A percentile compares a stretch with the other conserved stretches of the same genome.
Evolutionary conservation across 2,888 invertebrate species (phyloP).

Genomic region (Zhengitettix transpicula): DNA sequence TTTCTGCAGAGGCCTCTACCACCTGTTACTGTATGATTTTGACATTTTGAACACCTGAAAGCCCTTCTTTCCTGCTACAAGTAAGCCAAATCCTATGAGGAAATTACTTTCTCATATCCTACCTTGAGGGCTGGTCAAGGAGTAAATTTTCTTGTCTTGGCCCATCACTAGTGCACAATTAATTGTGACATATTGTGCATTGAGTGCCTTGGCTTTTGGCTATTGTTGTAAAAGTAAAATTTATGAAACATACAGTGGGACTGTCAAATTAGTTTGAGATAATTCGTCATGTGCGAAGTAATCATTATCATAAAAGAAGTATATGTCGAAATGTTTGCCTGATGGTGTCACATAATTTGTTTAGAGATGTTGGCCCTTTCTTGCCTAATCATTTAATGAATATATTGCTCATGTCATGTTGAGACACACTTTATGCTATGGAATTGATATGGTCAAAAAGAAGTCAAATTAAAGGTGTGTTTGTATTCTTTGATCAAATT

Average conservation of each 20-base stretch:
- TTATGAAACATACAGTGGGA: too few species aligned
- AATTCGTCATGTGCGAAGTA: background rate
- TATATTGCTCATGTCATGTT: conserved; percentile 5
- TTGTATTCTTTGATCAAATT: too few species aligned
- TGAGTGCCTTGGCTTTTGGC: conserved; percentile 5
- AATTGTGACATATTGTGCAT: conserved; percentile 4
- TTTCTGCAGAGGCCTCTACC: too few species aligned
- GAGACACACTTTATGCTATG: conserved; percentile 4
- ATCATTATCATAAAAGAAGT: background rate
- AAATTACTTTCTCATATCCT: background rate
- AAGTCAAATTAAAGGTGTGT: too few species aligned
- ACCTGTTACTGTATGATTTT: too few species aligned
- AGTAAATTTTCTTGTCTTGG: background rate
- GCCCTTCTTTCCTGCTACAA: too few species aligned
- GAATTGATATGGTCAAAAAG: conserved; percentile 1
- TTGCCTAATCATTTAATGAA: conserved; percentile 1
- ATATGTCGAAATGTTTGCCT: too few species aligned
- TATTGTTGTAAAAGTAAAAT: background rate
- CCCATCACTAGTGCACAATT: conserved; percentile 7
- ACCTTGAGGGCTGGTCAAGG: background rate
- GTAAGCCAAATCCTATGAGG: too few species aligned
- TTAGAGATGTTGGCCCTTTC: background rate
- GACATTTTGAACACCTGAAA: too few species aligned
- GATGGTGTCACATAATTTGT: background rate
- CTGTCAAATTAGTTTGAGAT: too few species aligned